A percentile compares a stretch with the other conserved stretches of the same genome.
phyloP scores from a whole-genome alignment of 2,888 invertebrate species.

The Trichopria drosophilae region DNA sequence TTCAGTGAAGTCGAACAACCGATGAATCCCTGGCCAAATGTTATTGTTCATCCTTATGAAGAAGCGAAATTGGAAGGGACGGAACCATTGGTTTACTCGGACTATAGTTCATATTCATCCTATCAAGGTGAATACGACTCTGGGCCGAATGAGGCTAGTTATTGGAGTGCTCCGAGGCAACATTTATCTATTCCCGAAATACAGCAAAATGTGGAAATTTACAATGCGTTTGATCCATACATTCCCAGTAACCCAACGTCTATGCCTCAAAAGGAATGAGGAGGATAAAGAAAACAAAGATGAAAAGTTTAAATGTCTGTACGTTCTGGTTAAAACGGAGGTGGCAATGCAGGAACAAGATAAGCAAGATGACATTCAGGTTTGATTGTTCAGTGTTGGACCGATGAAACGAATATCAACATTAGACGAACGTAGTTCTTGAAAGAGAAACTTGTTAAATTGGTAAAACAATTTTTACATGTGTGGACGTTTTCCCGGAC shows the following conservation, averaged over 20 bases:
- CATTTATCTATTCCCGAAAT: constrained; percentile 45
- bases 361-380: too few species aligned
- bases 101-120: constrained; percentile 56
- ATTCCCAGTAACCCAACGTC: constrained; percentile 53
- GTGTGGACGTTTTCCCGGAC: too few species aligned
- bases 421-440: too few species aligned
- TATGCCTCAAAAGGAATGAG: constrained; percentile 62
- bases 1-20: constrained; percentile 72
- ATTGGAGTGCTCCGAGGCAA: constrained; percentile 53
- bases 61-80: constrained; percentile 51
- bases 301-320: constrained; percentile 82
- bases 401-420: too few species aligned
- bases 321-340: constrained; percentile 84
- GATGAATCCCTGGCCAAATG: constrained; percentile 50
- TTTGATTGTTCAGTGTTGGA: too few species aligned
- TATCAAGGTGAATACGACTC: constrained; percentile 63
- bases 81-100: constrained; percentile 47
- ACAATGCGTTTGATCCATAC: constrained; percentile 43
- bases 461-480: too few species aligned
- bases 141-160: constrained; percentile 45
- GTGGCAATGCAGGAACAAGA: constrained; percentile 78
- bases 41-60: constrained; percentile 52
- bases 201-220: constrained; percentile 46
- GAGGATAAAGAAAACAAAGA: too few species aligned
- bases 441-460: too few species aligned